Evolutionary conservation across 2,797 vertebrate species (phyloP), one percentile per base, ranked within the genome.

Genomic region (Todus mexicanus): DNA sequence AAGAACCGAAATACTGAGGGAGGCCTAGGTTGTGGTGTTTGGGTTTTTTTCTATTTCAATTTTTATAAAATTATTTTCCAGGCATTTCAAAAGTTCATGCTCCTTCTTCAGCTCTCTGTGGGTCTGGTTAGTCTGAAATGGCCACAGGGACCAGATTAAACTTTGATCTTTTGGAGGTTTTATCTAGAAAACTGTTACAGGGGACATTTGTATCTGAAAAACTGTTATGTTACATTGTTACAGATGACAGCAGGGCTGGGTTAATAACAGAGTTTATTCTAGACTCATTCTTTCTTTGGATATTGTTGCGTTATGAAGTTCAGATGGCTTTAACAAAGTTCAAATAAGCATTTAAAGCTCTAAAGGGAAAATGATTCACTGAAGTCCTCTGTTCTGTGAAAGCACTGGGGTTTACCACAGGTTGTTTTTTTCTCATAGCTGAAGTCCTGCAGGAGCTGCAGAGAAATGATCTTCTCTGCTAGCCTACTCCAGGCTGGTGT

Each of bases 11-110:
- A 89, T 68, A 13, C 5, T 53, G 31, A 69, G 53, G 54, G 25
- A 78, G 8, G 40, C 21, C 19, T 71, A 31, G 31, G 25, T 48
- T 22, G 11, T 56, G 4, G n/a, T n/a, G n/a, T n/a, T n/a, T n/a
- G n/a, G 0, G 0, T 12, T 37, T 50, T 72, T 29, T 37, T 12
- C 5, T 43, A 6, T 33, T 68, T 51, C 8, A 42, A 3, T n/a
- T 71, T 84, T n/a, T 71, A 27, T 64, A 18, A 63, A 73, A 77
- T 60, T 68, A 16, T 74, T 89, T 82, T 45, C 54, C 29, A 29
- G 45, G n/a, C 22, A 4, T 59, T 85, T 83, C 31, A 68, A 27
- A 92, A 91, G 12, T 6, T 8, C 10, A 6, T 59, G 33, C 11
- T 70, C 0, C 19, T 81, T 38, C 31, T 84, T 57, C 37, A 37